Evolutionary conservation across 2,797 vertebrate species (phyloP).

Genomic region (Enteromius afrohamiltoni): DNA sequence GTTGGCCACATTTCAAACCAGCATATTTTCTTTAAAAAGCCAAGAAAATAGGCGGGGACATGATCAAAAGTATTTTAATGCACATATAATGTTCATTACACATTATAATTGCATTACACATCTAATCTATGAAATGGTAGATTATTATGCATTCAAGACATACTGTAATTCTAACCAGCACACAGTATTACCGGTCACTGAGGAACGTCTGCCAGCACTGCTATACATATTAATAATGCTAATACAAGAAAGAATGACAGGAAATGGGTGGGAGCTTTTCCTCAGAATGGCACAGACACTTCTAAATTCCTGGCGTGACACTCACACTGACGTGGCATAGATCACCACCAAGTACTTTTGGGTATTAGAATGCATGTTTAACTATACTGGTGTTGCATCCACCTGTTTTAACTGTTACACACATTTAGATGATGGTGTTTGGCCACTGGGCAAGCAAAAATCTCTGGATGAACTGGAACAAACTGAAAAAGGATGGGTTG

Average conservation of each 20-base stretch:
- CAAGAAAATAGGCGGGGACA: neutral
- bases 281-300: constrained; percentile 25
- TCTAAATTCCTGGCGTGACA: constrained; percentile 23
- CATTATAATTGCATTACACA: neutral
- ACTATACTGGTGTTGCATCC: neutral
- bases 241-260: constrained; percentile 72
- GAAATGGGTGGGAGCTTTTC: constrained; percentile 73
- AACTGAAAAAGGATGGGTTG: neutral
- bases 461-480: neutral
- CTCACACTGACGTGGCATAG: neutral
- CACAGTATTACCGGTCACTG: constrained; percentile 64
- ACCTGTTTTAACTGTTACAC: constrained; percentile 7
- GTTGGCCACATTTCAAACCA: neutral
- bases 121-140: constrained; percentile 4
- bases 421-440: neutral
- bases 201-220: constrained; percentile 62
- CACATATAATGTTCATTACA: neutral
- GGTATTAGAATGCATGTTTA: neutral
- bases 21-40: neutral
- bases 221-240: constrained; percentile 52
- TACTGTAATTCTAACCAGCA: constrained; percentile 56
- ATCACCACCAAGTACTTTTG: constrained; percentile 16
- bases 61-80: neutral
- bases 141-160: constrained; percentile 26
- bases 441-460: constrained; percentile 1